phyloP scores from a whole-genome alignment of 2,888 invertebrate species.

The Protodeltote pygarga region DNA sequence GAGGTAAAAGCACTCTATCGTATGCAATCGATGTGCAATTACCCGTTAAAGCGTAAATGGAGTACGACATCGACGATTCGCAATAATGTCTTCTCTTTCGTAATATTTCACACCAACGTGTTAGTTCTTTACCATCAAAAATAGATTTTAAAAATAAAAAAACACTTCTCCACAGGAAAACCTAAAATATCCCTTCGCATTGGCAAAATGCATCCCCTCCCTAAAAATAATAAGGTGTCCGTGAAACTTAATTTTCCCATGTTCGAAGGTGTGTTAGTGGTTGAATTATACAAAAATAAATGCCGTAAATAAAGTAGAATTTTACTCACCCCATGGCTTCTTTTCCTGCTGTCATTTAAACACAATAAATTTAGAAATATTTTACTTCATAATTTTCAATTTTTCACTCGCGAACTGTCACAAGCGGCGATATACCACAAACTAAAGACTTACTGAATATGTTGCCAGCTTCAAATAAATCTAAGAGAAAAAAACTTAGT shows the following conservation, averaged over 20 bases:
- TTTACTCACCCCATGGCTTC: constrained; percentile 92
- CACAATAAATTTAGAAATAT: constrained; percentile 74
- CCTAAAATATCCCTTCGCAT: constrained; percentile 81
- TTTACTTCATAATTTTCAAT: constrained; percentile 74
- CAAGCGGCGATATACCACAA: constrained; percentile 60
- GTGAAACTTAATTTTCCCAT: constrained; percentile 62
- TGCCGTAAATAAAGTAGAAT: constrained; percentile 28
- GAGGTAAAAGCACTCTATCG: constrained; percentile 76
- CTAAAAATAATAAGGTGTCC: constrained; percentile 80
- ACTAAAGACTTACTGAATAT: constrained; percentile 59
- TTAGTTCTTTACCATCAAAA: constrained; percentile 33
- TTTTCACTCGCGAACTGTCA: constrained; percentile 72
- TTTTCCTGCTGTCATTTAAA: constrained; percentile 93
- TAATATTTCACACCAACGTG: constrained; percentile 10
- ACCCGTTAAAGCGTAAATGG: constrained; percentile 63
- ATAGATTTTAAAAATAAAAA: constrained; percentile 16
- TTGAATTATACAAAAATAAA: constrained; percentile 25
- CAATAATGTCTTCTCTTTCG: constrained; percentile 4
- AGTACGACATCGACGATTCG: constrained; percentile 43
- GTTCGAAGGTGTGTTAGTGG: constrained; percentile 18
- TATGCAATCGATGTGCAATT: constrained; percentile 80
- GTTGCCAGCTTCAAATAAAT: constrained; percentile 23
- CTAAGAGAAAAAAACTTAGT: constrained; percentile 10
- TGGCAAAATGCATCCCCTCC: constrained; percentile 85
- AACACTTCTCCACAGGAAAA: constrained; percentile 50